These are phyloP conservation scores for Crossaster papposus DNA, from an alignment of 53 echinoderm and acorn worm genomes.

Conservation along the genomic window DNA sequence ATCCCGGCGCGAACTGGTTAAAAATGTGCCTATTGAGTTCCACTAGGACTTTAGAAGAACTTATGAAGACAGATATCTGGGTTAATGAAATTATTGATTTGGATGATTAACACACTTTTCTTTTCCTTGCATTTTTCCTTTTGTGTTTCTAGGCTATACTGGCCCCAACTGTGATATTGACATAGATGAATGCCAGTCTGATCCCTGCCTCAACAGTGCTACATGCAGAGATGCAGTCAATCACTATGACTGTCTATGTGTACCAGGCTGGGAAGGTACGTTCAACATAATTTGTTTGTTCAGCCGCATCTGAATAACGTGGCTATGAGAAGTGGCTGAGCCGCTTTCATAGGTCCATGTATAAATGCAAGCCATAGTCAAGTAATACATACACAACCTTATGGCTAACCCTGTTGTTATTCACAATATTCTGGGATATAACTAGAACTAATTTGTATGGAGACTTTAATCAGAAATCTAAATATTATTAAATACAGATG, in stretches of 20 bases:
- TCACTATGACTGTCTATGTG: constrained; percentile 71
- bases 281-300: not conserved
- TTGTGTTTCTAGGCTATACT: constrained; percentile 58
- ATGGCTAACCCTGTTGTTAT: not conserved
- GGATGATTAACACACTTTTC: not conserved
- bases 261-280: constrained; percentile 84
- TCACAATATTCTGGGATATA: too few species aligned
- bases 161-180: constrained; percentile 73
- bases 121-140: not conserved
- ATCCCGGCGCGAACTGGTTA: too few species aligned
- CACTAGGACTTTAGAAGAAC: not conserved
- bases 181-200: constrained; percentile 80
- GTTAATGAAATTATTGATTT: not conserved
- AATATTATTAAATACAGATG: too few species aligned
- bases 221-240: constrained; percentile 73
- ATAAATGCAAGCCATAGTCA: not conserved
- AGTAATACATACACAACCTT: not conserved
- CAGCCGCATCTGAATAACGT: not conserved
- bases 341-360: not conserved
- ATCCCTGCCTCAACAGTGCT: constrained; percentile 75
- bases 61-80: not conserved
- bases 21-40: not conserved
- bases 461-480: too few species aligned
- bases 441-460: too few species aligned
- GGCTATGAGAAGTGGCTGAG: not conserved